Evolutionary conservation across 2,797 vertebrate genomes (phyloP).

Genomic region (Lutjanus campechanus): DNA sequence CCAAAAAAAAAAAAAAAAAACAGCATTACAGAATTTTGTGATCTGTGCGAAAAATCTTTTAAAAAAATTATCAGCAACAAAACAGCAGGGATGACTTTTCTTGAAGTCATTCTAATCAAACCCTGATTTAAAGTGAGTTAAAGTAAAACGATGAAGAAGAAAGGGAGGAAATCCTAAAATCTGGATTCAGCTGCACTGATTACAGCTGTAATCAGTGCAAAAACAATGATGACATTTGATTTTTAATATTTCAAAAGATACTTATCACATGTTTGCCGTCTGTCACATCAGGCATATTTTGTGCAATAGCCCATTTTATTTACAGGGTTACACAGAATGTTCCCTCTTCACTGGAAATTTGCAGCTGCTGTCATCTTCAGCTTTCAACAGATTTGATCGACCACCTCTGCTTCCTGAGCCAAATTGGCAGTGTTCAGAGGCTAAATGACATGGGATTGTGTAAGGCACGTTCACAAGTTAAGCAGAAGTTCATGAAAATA

Average conservation of each 20-base stretch:
- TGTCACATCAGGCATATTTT: neutral
- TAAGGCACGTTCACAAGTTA: conserved; percentile 38
- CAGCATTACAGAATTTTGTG: neutral
- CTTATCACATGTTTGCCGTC: neutral
- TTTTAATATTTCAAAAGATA: neutral
- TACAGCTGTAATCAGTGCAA: neutral
- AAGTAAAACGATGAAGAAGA: neutral
- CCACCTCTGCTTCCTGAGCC: neutral
- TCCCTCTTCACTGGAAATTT: conserved; percentile 21
- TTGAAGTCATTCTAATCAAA: neutral
- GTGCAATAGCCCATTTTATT: neutral
- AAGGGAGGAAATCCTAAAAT: neutral
- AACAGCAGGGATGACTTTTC: neutral
- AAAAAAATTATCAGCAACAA: neutral
- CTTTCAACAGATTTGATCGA: conserved; percentile 6
- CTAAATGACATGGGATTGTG: conserved; percentile 31
- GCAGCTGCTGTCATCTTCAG: conserved; percentile 11
- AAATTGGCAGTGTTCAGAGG: neutral
- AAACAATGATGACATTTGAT: neutral
- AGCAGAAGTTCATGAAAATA: conserved; percentile 65
- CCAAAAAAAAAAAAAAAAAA: neutral
- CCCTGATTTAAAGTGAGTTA: too few relatives aligned
- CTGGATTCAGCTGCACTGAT: too few relatives aligned
- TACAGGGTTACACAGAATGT: neutral
- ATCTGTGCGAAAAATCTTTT: neutral